Base-by-base conservation (phyloP, 2,797 vertebrate species). In the Chaenodraco wilsoni region DNA sequence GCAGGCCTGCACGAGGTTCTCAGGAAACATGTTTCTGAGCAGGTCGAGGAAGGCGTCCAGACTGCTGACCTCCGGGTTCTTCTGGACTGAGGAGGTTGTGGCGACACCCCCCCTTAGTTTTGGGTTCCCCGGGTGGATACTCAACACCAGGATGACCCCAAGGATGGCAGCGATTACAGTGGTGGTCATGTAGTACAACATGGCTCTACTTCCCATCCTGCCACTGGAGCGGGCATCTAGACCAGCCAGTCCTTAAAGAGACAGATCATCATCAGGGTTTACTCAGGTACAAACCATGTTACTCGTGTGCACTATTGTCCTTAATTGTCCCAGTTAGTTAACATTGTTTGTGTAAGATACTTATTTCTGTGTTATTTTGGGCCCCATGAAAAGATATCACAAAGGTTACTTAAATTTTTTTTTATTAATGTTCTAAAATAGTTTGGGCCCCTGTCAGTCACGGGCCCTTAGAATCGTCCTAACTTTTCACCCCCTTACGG, bases 181-280 rank as follows among this genome's bases (percentile, higher is more conserved):
- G 64, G 96, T 96, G 77, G 93, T 90, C 93, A 96, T 95, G 88
- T 96, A 96, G 86, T 96, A 96, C 14, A 96, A 91, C 95, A 96
- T 95, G 72, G 96, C 95, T 65, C 95, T 90, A 17, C 93, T 93
- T 7, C 95, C 95, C 96, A 96, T 96, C 62, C 95, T 88, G 49
- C 95, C 95, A 71, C 96, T 96, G 69, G 95, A 95, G 62, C 93
- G 93, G 45, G 95, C 95, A 16, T 96, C 95, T 27, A 96, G 88
- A 62, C 95, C 94, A 1, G 96, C 94, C 78, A 96, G 91, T 27
- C 95, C 95, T 94, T 83, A 37, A 9, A 27, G 17, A 55, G 37
- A 76, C 21, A 48, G 12, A 60, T 0, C 9, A 12, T n/a, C 7
- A 16, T 79, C 15, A 23, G 58, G 11, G 17, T 66, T 56, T 14